Percentiles rank a stretch among this genome's conserved stretches.
phyloP scores from a whole-genome alignment of 2,888 invertebrate species.

The Drosophila hawaiiensis region DNA sequence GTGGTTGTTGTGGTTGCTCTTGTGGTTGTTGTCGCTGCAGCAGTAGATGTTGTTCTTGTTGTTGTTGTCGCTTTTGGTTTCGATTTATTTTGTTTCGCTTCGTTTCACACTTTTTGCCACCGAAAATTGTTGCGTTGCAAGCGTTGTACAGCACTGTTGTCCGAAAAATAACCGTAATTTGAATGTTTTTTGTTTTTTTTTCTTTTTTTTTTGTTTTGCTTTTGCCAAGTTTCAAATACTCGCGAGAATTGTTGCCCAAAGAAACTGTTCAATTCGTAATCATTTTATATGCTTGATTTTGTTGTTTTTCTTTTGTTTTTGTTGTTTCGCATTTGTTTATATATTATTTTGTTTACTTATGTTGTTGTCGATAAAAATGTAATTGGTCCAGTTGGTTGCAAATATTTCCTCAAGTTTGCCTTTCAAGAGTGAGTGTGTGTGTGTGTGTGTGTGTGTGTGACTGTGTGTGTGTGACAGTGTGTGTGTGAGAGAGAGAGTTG shows the following conservation, averaged over 20 bases:
- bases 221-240: conserved; percentile 18
- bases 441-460: conserved; percentile 32
- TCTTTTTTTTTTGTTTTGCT: conserved; percentile 10
- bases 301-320: neutral
- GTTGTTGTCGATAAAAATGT: conserved; percentile 64
- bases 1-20: conserved; percentile 14
- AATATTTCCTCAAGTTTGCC: conserved; percentile 55
- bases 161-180: conserved; percentile 49
- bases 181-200: conserved; percentile 6
- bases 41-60: conserved; percentile 26
- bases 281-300: conserved; percentile 24
- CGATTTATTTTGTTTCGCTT: conserved; percentile 26
- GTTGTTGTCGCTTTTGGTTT: conserved; percentile 16
- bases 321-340: conserved; percentile 9
- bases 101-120: conserved; percentile 54
- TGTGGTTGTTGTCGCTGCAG: conserved; percentile 21
- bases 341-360: conserved; percentile 21
- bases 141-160: conserved; percentile 65
- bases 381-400: conserved; percentile 76
- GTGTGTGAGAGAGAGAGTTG: conserved; percentile 24
- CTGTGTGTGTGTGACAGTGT: conserved; percentile 30
- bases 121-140: conserved; percentile 48
- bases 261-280: conserved; percentile 55
- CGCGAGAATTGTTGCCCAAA: conserved; percentile 41
- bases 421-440: conserved; percentile 33